Conservation (phyloP, 2,113 vertebrate genomes). For the Malurus cyaneus region DNA sequence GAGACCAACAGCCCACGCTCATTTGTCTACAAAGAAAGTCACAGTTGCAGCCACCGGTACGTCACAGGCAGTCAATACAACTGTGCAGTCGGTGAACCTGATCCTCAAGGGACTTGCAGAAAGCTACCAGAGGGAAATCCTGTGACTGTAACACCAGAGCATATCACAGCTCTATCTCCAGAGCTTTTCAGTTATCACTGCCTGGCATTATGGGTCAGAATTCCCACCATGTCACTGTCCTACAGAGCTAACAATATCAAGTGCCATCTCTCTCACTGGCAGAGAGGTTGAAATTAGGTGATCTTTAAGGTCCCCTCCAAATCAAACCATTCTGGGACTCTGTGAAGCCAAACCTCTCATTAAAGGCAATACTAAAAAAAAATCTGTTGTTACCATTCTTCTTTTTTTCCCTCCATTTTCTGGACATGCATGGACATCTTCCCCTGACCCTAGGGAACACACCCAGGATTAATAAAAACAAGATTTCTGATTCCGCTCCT, state of each 20-base stretch:
- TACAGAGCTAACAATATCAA: background rate
- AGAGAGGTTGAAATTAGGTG: background rate
- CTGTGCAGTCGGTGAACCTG: background rate
- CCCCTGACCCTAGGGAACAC: background rate
- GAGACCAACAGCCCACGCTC: accelerated
- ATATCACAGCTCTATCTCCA: background rate
- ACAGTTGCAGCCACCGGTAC: background rate
- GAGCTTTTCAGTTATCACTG: background rate
- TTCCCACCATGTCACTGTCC: background rate
- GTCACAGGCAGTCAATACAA: background rate
- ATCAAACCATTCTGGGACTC: background rate
- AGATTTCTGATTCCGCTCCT: background rate
- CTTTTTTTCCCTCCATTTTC: background rate
- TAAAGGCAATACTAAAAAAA: background rate
- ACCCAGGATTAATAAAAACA: background rate
- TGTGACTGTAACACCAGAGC: background rate
- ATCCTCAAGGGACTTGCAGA: background rate
- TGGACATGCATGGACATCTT: background rate
- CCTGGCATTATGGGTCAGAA: background rate
- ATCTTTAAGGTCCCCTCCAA: background rate
- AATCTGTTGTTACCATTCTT: background rate
- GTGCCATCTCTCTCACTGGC: background rate
- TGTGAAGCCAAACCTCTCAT: background rate
- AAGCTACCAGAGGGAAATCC: background rate
- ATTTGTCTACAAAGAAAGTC: background rate